Evolutionary conservation across 2,797 vertebrate genomes (phyloP).

Genomic region (Ctenosaura bakeri): DNA sequence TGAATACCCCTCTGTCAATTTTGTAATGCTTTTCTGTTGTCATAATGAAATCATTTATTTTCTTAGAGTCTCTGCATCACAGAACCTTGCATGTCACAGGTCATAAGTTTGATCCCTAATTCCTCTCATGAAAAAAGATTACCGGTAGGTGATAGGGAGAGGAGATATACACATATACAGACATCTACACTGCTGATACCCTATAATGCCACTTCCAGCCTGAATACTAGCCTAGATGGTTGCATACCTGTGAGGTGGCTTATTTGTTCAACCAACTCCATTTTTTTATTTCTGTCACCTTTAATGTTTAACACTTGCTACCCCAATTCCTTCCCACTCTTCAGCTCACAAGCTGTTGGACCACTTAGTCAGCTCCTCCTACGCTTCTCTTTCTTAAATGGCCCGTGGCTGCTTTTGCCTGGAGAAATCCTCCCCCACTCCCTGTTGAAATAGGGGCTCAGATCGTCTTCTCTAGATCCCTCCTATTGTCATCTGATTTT

Average conservation of each 20-base stretch:
- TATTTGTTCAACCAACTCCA: background rate
- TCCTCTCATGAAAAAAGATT: background rate
- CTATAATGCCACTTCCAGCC: background rate
- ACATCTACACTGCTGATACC: background rate
- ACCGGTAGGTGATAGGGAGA: too few relatives aligned
- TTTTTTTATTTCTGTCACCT: background rate
- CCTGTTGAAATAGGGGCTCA: too few relatives aligned
- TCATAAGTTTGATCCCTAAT: background rate
- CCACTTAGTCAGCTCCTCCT: constrained; percentile 1
- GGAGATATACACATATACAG: too few relatives aligned
- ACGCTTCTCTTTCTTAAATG: background rate
- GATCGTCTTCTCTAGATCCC: too few relatives aligned
- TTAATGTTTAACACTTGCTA: background rate
- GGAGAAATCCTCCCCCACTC: background rate
- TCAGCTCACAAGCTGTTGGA: constrained; percentile 15
- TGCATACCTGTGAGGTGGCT: background rate
- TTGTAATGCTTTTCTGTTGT: background rate
- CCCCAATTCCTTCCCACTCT: background rate
- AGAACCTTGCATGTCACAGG: background rate
- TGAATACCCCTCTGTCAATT: background rate
- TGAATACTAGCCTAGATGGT: background rate
- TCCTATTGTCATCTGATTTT: background rate
- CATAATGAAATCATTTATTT: background rate
- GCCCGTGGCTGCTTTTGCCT: background rate
- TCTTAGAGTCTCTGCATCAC: background rate